These are phyloP conservation scores for Hirtodrosophila histrioides DNA, from an alignment of 2,888 invertebrate genomes.

Conservation along the genomic window DNA sequence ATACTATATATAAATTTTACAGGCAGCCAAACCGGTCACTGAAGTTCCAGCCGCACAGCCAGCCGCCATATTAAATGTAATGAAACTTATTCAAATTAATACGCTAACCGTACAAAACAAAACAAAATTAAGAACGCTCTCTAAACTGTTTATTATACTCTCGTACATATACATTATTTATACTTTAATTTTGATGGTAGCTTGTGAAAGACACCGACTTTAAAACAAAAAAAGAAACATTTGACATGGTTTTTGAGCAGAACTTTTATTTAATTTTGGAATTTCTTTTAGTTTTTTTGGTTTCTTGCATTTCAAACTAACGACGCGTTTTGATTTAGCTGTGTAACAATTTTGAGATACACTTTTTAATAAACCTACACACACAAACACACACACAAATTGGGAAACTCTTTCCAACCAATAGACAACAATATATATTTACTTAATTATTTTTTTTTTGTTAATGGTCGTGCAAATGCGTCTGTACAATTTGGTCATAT, in stretches of 20 bases:
- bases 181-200: conserved; percentile 64
- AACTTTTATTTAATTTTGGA: conserved; percentile 16
- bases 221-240: conserved; percentile 33
- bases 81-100: conserved; percentile 77
- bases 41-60: conserved; percentile 87
- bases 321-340: conserved; percentile 41
- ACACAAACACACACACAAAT: conserved; percentile 20
- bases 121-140: conserved; percentile 54
- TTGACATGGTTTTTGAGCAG: conserved; percentile 70
- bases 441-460: conserved; percentile 43
- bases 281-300: conserved; percentile 19
- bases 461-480: conserved; percentile 68
- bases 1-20: conserved; percentile 85
- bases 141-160: conserved; percentile 45
- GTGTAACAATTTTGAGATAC: background rate
- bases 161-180: conserved; percentile 39
- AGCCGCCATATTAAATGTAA: conserved; percentile 85
- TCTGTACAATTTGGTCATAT: conserved; percentile 56
- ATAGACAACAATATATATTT: conserved; percentile 7
- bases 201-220: conserved; percentile 67
- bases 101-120: conserved; percentile 59
- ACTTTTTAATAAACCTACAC: conserved; percentile 5
- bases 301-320: conserved; percentile 57
- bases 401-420: conserved; percentile 19
- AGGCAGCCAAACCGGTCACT: conserved; percentile 89